Percentiles rank a stretch among this genome's conserved stretches.
phyloP scores from a whole-genome alignment of 2,888 invertebrate species.

The Lycophotia porphyrea region DNA sequence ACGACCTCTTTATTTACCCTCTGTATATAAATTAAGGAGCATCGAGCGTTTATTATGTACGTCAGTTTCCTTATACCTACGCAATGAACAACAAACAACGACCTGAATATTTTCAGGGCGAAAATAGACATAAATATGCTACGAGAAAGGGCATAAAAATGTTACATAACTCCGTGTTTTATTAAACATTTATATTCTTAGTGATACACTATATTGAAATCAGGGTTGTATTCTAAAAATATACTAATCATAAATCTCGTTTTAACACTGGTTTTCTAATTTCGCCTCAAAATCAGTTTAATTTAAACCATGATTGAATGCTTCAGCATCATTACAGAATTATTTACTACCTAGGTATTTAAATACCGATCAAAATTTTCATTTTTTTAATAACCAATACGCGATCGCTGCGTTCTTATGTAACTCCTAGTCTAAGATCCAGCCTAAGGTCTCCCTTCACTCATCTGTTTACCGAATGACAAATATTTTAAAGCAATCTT shows the following conservation, averaged over 20 bases:
- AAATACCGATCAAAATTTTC: background rate
- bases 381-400: background rate
- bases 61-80: constrained; percentile 27
- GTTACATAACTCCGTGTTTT: background rate
- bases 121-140: constrained; percentile 17
- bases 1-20: constrained; percentile 37
- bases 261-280: background rate
- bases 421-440: background rate
- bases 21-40: constrained; percentile 45
- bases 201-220: background rate
- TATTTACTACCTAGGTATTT: background rate
- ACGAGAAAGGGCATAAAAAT: background rate
- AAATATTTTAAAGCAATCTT: too few species aligned
- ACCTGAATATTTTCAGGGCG: constrained; percentile 1
- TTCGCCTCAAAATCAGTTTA: background rate
- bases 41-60: constrained; percentile 46
- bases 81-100: constrained; percentile 32
- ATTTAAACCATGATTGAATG: background rate
- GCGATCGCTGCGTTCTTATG: background rate
- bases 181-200: background rate
- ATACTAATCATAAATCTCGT: too few species aligned
- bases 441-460: background rate
- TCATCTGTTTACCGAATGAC: background rate
- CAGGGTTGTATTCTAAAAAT: background rate
- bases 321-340: background rate